phyloP scores from a whole-genome alignment of 2,888 invertebrate genomes.

The Volucella zonaria region DNA sequence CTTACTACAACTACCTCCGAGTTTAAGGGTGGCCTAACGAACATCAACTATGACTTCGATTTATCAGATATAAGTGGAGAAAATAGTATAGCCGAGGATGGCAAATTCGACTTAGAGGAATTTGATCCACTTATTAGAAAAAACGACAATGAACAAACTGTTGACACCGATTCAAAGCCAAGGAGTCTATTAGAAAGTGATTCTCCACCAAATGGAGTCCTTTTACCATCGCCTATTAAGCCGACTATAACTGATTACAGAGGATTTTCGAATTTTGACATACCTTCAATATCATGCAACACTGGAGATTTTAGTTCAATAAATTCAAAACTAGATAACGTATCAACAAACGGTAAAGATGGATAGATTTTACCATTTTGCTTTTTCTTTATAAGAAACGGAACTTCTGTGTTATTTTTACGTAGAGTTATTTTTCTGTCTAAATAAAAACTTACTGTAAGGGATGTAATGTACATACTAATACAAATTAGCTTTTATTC shows the following conservation, averaged over 20 bases:
- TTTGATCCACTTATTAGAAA: conserved; percentile 81
- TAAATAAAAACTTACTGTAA: conserved; percentile 60
- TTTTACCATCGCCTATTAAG: conserved; percentile 85
- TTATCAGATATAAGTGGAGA: conserved; percentile 89
- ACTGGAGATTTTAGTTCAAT: conserved; percentile 84
- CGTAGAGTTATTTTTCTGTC: conserved; percentile 63
- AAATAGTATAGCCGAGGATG: conserved; percentile 86
- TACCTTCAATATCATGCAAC: conserved; percentile 87
- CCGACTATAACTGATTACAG: conserved; percentile 84
- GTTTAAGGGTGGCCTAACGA: conserved; percentile 85
- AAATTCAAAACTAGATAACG: conserved; percentile 52
- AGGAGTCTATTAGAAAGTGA: conserved; percentile 81
- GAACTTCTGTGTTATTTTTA: conserved; percentile 71
- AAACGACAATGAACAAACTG: conserved; percentile 68
- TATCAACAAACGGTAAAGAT: conserved; percentile 51
- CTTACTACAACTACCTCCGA: conserved; percentile 80
- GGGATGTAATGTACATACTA: conserved; percentile 41
- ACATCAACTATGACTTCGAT: conserved; percentile 90
- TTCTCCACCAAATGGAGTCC: conserved; percentile 81
- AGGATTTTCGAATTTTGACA: conserved; percentile 86
- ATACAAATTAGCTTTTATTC: neutral
- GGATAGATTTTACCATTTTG: conserved; percentile 43
- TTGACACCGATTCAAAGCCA: conserved; percentile 55
- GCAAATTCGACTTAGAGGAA: conserved; percentile 80
- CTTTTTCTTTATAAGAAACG: conserved; percentile 23